phyloP scores from a whole-genome alignment of 2,888 invertebrate genomes.

The Linyphia triangularis region DNA sequence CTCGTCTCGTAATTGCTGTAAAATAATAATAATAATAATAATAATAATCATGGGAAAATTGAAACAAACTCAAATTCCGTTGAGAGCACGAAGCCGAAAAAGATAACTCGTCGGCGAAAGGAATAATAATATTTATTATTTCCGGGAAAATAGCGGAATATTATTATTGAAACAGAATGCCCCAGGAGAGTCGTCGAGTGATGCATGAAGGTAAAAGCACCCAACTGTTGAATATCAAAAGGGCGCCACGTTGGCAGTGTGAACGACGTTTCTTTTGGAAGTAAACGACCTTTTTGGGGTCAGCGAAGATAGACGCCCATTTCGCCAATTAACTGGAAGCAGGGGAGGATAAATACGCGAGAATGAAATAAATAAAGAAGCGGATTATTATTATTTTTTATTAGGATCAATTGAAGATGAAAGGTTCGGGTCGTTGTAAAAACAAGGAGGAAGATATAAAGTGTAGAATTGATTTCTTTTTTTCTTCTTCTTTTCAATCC shows the following conservation, averaged over 20 bases:
- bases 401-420: constrained; percentile 59
- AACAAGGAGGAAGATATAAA: constrained; percentile 47
- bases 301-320: constrained; percentile 54
- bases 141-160: constrained; percentile 9
- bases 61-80: no score
- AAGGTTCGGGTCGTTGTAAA: constrained; percentile 35
- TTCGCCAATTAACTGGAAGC: constrained; percentile 61
- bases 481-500: constrained; percentile 20
- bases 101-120: not conserved
- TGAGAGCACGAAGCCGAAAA: not conserved
- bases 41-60: constrained; percentile 6
- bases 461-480: constrained; percentile 50
- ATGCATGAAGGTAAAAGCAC: constrained; percentile 53
- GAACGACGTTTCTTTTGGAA: constrained; percentile 44
- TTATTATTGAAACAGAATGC: not conserved
- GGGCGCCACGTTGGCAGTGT: constrained; percentile 30
- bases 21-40: no score
- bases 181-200: constrained; percentile 27
- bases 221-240: constrained; percentile 71
- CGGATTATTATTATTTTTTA: constrained; percentile 42
- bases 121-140: not conserved
- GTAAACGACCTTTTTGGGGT: constrained; percentile 66
- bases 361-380: constrained; percentile 64
- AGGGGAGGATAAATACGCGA: constrained; percentile 58
- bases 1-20: no score